These are phyloP conservation scores for Brachionus manjavacas DNA, from an alignment of 1,140 invertebrate species.

Conservation along the genomic window DNA sequence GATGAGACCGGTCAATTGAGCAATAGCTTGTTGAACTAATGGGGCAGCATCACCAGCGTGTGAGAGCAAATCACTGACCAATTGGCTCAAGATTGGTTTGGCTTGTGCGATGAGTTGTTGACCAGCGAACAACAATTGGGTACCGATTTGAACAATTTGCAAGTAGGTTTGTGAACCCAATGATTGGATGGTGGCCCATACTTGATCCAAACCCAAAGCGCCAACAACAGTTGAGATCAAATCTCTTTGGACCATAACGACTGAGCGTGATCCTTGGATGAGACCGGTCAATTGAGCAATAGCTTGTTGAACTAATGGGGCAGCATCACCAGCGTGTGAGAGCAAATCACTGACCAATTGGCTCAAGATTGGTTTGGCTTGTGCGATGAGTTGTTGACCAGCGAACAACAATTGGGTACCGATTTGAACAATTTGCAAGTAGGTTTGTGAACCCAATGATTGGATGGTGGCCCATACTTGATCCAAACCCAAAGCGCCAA, in stretches of 20 bases:
- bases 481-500: neutral
- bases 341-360: conserved; percentile 14
- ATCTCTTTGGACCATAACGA: too few relatives aligned
- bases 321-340: conserved; percentile 10
- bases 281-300: neutral
- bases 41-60: conserved; percentile 12
- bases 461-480: neutral
- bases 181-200: too few relatives aligned
- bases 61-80: neutral
- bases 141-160: too few relatives aligned
- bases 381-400: conserved; percentile 7
- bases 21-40: neutral
- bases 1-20: neutral
- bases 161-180: too few relatives aligned
- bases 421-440: neutral
- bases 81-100: conserved; percentile 3
- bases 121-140: conserved; percentile 20
- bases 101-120: neutral
- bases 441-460: neutral
- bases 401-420: conserved; percentile 36
- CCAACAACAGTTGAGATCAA: too few relatives aligned
- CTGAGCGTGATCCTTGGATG: neutral
- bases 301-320: neutral
- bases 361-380: conserved; percentile 25
- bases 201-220: too few relatives aligned